Conservation (phyloP, 2,888 invertebrate genomes). For the Pristionchus arcanus region DNA sequence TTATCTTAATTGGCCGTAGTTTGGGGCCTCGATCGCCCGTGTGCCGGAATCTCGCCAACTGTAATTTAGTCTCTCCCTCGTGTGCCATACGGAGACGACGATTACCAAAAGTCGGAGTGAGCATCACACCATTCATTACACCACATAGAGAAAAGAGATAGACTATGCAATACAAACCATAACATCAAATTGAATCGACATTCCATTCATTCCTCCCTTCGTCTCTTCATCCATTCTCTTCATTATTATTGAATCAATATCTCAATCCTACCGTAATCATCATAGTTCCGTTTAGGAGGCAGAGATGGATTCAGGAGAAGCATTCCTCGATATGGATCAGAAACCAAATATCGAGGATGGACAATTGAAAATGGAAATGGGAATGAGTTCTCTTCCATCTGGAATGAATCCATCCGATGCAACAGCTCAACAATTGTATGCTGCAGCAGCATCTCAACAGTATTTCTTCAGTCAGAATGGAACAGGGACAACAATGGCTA, state of each 20-base stretch:
- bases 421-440: not conserved
- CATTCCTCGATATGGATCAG: constrained; percentile 59
- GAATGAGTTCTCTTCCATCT: not conserved
- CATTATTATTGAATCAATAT: not conserved
- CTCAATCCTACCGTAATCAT: not conserved
- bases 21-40: constrained; percentile 15
- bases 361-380: constrained; percentile 10
- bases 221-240: not conserved
- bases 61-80: constrained; percentile 23
- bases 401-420: not conserved
- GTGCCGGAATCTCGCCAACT: constrained; percentile 40
- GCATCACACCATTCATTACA: not conserved
- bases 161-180: not conserved
- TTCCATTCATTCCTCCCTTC: constrained; percentile 17
- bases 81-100: constrained; percentile 7
- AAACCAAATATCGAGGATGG: constrained; percentile 56
- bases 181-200: constrained; percentile 24
- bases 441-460: not conserved
- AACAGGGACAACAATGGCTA: not conserved
- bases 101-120: not conserved
- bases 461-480: not conserved
- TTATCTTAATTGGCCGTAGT: constrained; percentile 54
- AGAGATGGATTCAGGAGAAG: not conserved
- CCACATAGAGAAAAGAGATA: not conserved
- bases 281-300: not conserved